Percentiles rank a stretch among this genome's conserved stretches.
Conservation (phyloP, 2,888 invertebrate species). For the Venustoraphidia nigricollis region DNA sequence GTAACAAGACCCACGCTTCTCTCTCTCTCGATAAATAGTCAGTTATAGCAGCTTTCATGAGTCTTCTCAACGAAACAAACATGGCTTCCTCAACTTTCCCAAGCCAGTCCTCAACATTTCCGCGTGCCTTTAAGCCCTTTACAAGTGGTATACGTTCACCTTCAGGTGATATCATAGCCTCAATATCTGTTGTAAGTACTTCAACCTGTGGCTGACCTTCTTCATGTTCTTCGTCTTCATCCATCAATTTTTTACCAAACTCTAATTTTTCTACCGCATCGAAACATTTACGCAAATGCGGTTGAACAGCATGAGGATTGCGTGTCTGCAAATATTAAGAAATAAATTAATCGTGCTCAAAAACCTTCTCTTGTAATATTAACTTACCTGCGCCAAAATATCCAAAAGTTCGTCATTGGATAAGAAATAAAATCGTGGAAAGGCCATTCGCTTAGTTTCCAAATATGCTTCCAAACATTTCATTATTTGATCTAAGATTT, state of each 20-base stretch:
- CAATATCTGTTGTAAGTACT: slow-evolving; percentile 62
- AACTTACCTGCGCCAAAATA: slow-evolving; percentile 65
- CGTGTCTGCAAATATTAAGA: slow-evolving; percentile 37
- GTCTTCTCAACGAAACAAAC: slow-evolving; percentile 61
- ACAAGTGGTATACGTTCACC: slow-evolving; percentile 65
- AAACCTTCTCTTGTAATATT: neutral
- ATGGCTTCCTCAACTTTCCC: slow-evolving; percentile 83
- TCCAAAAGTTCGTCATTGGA: slow-evolving; percentile 82
- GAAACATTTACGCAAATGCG: slow-evolving; percentile 80
- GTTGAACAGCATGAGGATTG: slow-evolving; percentile 80
- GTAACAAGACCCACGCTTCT: slow-evolving; percentile 55
- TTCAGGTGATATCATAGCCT: slow-evolving; percentile 83
- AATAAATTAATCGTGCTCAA: neutral
- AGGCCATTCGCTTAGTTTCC: slow-evolving; percentile 75
- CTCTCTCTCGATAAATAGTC: slow-evolving; percentile 50
- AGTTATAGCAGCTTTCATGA: slow-evolving; percentile 56
- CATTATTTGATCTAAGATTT: slow-evolving; percentile 72
- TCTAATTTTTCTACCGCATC: slow-evolving; percentile 67
- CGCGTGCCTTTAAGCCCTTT: slow-evolving; percentile 70
- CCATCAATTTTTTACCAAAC: slow-evolving; percentile 46
- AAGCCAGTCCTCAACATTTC: slow-evolving; percentile 86
- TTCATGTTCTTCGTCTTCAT: slow-evolving; percentile 34
- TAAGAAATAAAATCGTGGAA: slow-evolving; percentile 67
- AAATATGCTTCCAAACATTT: slow-evolving; percentile 81
- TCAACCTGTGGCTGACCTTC: slow-evolving; percentile 28